Percentiles rank a stretch among this genome's conserved stretches.
Evolutionary conservation across 2,797 vertebrate genomes (phyloP).

Genomic region (Schizopygopsis malacanthus): DNA sequence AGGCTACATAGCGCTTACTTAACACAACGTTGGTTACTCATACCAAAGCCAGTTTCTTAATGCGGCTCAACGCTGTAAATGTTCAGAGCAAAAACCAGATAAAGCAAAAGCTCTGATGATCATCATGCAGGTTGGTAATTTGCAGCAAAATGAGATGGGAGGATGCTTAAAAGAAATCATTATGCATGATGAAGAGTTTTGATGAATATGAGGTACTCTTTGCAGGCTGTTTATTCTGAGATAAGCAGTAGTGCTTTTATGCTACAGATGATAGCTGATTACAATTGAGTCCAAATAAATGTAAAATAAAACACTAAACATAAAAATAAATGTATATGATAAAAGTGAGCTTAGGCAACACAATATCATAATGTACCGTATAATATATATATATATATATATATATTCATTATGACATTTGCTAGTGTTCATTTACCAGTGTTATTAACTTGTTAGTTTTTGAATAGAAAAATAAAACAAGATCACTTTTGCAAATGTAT

Average conservation of each 20-base stretch:
- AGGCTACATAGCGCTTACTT: slow-evolving; percentile 76
- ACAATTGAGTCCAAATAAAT: not conserved
- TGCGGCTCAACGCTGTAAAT: slow-evolving; percentile 1
- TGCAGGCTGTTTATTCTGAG: not conserved
- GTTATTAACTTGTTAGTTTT: too few species aligned
- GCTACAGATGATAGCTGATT: not conserved
- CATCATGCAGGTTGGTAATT: not conserved
- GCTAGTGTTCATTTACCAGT: too few species aligned
- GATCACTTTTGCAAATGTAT: not conserved
- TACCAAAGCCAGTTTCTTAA: slow-evolving; percentile 56
- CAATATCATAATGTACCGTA: not conserved
- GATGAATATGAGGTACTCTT: not conserved
- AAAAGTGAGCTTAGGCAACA: not conserved
- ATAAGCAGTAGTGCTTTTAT: not conserved
- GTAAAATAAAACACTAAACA: not conserved
- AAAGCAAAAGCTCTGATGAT: slow-evolving; percentile 22
- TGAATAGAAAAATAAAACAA: not conserved
- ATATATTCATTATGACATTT: too few species aligned
- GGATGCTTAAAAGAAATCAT: not conserved
- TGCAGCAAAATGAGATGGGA: slow-evolving; percentile 9
- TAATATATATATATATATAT: not conserved
- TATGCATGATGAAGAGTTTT: slow-evolving; percentile 14
- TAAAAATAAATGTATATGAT: not conserved
- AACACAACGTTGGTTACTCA: slow-evolving; percentile 79
- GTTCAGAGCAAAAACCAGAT: slow-evolving; percentile 25